Conservation (phyloP, 2,797 vertebrate species). For the Cygnus olor region DNA sequence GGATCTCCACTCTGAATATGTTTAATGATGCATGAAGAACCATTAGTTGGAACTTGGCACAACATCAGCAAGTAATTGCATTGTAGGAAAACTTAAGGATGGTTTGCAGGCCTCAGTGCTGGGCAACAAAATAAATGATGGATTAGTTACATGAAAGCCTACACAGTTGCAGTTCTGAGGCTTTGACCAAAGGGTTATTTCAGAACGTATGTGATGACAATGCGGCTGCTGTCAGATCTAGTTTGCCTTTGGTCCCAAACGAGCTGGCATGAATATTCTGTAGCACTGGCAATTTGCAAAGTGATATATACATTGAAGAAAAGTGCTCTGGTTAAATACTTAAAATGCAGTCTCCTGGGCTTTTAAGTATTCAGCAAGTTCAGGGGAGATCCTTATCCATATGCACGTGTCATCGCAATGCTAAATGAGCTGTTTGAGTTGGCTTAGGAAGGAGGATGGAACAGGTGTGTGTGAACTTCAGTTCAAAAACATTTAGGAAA, state of each 20-base stretch:
- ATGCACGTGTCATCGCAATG: neutral
- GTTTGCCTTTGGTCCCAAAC: neutral
- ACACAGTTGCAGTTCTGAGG: slow-evolving; percentile 37
- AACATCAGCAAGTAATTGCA: slow-evolving; percentile 63
- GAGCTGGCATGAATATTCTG: slow-evolving; percentile 49
- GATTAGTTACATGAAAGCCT: slow-evolving; percentile 31
- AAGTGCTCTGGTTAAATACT: slow-evolving; percentile 44
- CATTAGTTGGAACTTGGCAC: slow-evolving; percentile 52
- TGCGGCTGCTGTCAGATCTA: slow-evolving; percentile 54
- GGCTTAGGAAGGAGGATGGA: neutral
- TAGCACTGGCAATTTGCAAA: slow-evolving; percentile 47
- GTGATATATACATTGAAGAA: slow-evolving; percentile 30
- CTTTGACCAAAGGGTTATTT: slow-evolving; percentile 52
- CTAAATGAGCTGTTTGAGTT: neutral
- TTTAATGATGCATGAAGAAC: slow-evolving; percentile 74
- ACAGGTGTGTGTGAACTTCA: neutral
- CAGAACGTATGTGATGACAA: slow-evolving; percentile 52
- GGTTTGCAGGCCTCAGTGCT: slow-evolving; percentile 50
- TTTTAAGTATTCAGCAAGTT: neutral
- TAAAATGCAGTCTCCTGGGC: neutral
- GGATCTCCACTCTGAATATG: slow-evolving; percentile 30
- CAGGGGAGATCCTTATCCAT: neutral
- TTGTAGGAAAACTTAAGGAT: slow-evolving; percentile 42
- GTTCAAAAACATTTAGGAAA: neutral
- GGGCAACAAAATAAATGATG: slow-evolving; percentile 55